These are phyloP conservation scores for Sitodiplosis mosellana DNA, from an alignment of 1,140 invertebrate species.

Conservation along the genomic window DNA sequence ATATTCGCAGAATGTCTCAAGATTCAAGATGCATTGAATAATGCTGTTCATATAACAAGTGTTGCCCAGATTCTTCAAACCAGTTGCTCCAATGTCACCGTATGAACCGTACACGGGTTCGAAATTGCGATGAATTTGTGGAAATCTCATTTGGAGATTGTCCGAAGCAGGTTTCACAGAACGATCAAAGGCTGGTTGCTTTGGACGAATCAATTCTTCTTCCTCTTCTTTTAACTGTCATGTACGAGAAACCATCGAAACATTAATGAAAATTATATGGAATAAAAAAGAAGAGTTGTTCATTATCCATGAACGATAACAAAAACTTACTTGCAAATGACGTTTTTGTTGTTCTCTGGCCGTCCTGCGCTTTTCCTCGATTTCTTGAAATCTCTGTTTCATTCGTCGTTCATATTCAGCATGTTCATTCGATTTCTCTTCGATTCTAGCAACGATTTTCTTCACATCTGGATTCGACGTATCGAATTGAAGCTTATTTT, in stretches of 20 bases:
- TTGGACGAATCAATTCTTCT: constrained; percentile 11
- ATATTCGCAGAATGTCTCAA: constrained; percentile 50
- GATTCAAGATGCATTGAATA: constrained; percentile 78
- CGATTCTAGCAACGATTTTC: too few species aligned
- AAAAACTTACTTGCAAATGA: background rate
- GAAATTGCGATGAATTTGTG: constrained; percentile 31
- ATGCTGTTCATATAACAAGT: constrained; percentile 98
- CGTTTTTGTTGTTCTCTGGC: background rate
- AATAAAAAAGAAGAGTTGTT: background rate
- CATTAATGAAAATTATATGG: background rate
- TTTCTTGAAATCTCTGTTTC: too few species aligned
- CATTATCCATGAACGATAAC: background rate
- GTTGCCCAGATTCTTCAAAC: constrained; percentile 78
- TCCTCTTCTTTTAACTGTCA: too few species aligned
- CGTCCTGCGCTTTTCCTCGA: background rate
- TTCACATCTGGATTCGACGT: too few species aligned
- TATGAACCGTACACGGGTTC: constrained; percentile 37
- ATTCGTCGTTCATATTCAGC: too few species aligned
- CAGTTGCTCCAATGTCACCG: constrained; percentile 55
- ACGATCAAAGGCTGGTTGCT: constrained; percentile 37
- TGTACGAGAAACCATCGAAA: too few species aligned
- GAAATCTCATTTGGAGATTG: constrained; percentile 8
- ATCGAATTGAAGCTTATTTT: too few species aligned
- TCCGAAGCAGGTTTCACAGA: constrained; percentile 33
- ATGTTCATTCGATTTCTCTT: too few species aligned